Evolutionary conservation across 2,797 vertebrate genomes (phyloP).

Genomic region (Sebastes goodei): DNA sequence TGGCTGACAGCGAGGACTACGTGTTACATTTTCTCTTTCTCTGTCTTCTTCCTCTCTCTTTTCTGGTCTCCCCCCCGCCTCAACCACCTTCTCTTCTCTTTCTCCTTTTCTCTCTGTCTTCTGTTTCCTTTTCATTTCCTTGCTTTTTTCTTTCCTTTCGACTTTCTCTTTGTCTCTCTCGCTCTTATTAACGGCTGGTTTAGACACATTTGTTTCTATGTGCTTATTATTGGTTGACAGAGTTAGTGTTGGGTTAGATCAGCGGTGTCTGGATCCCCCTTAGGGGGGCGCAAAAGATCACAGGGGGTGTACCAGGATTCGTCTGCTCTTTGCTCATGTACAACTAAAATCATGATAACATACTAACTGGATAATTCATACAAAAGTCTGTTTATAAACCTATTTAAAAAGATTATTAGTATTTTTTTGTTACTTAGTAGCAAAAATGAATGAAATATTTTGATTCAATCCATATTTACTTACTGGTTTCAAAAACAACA

Average conservation of each 20-base stretch:
- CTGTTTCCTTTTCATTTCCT: slow-evolving; percentile 24
- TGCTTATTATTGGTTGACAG: not conserved
- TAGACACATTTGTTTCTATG: not conserved
- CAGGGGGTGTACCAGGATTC: no score
- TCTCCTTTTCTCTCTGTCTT: not conserved
- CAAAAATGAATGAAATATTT: no score
- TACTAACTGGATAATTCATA: no score
- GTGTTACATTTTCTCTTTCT: slow-evolving; percentile 52
- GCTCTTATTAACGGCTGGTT: slow-evolving; percentile 30
- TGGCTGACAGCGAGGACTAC: slow-evolving; percentile 69
- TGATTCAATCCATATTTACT: no score
- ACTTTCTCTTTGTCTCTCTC: slow-evolving; percentile 31
- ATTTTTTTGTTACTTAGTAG: no score
- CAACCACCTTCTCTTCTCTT: not conserved
- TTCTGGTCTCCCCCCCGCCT: not conserved
- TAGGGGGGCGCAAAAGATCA: no score
- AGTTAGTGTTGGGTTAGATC: not conserved
- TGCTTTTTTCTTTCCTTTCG: not conserved
- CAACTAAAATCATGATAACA: no score
- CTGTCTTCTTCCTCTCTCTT: slow-evolving; percentile 8
- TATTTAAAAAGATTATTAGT: no score
- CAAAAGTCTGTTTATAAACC: no score
- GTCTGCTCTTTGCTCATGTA: no score
- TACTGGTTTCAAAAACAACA: no score
- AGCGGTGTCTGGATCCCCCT: no score